A percentile compares a stretch with the other conserved stretches of the same genome.
Evolutionary conservation across 2,888 invertebrate species (phyloP).

Genomic region (Oscheius onirici): DNA sequence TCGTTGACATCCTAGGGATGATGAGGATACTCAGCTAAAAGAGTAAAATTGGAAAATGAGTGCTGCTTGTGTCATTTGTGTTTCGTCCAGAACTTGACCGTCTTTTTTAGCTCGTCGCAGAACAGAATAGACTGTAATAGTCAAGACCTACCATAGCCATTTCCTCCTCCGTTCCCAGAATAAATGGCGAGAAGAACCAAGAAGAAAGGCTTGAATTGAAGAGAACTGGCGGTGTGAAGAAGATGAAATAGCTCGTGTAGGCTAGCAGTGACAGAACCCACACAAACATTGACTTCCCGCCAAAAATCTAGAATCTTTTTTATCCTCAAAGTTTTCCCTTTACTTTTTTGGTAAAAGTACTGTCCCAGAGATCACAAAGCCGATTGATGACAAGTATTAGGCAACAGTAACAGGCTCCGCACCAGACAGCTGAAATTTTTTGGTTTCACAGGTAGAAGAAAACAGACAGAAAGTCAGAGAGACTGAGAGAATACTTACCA

Average conservation of each 20-base stretch:
- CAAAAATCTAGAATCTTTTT: conserved; percentile 19
- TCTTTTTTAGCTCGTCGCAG: no score
- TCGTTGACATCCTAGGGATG: no score
- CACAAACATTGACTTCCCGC: conserved; percentile 3
- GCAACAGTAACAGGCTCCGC: conserved; percentile 39
- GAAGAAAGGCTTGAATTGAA: conserved; percentile 50
- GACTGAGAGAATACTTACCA: conserved; percentile 27
- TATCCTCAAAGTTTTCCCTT: neutral
- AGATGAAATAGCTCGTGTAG: conserved; percentile 47
- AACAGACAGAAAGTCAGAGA: no score
- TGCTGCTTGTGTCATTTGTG: no score
- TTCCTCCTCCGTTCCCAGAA: conserved; percentile 25
- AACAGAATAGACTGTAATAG: no score
- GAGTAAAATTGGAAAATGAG: no score
- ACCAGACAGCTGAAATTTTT: conserved; percentile 37
- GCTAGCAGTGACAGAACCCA: conserved; percentile 40
- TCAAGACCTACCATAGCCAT: conserved; percentile 9
- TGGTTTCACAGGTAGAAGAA: no score
- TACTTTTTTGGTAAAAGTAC: conserved; percentile 1
- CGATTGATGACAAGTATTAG: conserved; percentile 40
- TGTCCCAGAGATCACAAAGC: conserved; percentile 34
- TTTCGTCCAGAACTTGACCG: no score
- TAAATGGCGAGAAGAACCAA: conserved; percentile 58
- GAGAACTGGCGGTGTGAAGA: conserved; percentile 50
- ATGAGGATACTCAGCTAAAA: no score